A percentile compares a stretch with the other conserved stretches of the same genome.
phyloP scores from a whole-genome alignment of 2,888 invertebrate genomes.

The Macaria notata region DNA sequence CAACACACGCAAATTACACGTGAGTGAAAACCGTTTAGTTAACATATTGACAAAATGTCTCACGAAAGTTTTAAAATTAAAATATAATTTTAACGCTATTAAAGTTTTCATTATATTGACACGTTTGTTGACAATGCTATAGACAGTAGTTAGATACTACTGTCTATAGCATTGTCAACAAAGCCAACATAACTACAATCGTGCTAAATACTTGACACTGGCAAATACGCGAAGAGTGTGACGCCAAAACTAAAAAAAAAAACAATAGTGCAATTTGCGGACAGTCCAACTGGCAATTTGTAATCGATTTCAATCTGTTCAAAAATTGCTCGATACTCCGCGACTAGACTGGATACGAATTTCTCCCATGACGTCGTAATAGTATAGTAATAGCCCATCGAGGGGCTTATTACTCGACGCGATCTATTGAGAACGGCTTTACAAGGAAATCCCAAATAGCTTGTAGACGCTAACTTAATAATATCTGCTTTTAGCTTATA shows the following conservation, averaged over 20 bases:
- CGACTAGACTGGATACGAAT: conserved; percentile 60
- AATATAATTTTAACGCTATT: too few relatives aligned
- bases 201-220: too few relatives aligned
- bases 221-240: too few relatives aligned
- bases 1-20: too few relatives aligned
- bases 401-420: conserved; percentile 77
- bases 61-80: too few relatives aligned
- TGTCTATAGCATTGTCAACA: too few relatives aligned
- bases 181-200: conserved; percentile 46
- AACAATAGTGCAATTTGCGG: conserved; percentile 67
- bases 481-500: conserved; percentile 58
- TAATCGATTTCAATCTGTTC: conserved; percentile 68
- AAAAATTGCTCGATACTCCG: conserved; percentile 59
- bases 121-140: too few relatives aligned
- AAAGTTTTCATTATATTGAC: too few relatives aligned
- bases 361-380: conserved; percentile 70
- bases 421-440: conserved; percentile 81
- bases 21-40: too few relatives aligned
- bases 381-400: conserved; percentile 77
- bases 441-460: conserved; percentile 76
- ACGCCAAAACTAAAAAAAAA: too few relatives aligned
- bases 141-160: too few relatives aligned
- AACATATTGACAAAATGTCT: too few relatives aligned
- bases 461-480: conserved; percentile 71
- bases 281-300: conserved; percentile 51